Base-by-base conservation (phyloP, 92 coral and sea anemone genomes). In the Actinostola sp. region DNA sequence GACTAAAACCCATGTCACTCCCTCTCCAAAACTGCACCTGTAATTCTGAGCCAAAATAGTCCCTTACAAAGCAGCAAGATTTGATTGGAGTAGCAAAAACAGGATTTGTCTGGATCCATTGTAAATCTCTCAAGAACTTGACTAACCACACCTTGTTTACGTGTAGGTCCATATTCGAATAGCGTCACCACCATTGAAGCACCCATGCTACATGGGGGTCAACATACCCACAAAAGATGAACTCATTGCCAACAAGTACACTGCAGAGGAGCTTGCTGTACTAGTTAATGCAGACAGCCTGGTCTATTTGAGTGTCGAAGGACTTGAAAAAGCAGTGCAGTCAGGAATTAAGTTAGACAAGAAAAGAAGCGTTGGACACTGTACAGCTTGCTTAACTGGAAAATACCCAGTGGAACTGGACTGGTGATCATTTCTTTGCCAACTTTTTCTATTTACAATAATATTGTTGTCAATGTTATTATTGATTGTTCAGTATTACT, bases 181-280 rank as follows among this genome's bases (percentile, higher is more conserved):
- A 1, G 98, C 98, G 0, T 93, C 98, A 12, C 98, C 98, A 4
- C 98, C 98, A 20, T 73, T 93, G 24, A 93, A 91, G 85, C 57
- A 87, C 46, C 98, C 98, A 13, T 93, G 98, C 64, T 91, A 88
- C 81, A 93, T 93, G 98, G 98, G 98, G 15, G 92, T 93, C 77
- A 93, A 93, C 65, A 93, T 93, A 48, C 98, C 98, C 0, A 93
- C 98, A 2, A 78, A 34, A 67, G 97, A 93, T 67, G 98, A 93
- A 63, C 86, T 93, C 11, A 90, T 93, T 58, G 98, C 98, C 15
- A 91, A 93, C 87, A 86, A 79, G 58, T 48, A 82, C 72, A 81
- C 63, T 60, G 89, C 94, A 0, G 90, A 88, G 36, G 85, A 85
- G 57, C 78, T 91, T 2, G 98, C 94, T 0, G 67, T 59, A 38